Base-by-base conservation (phyloP, 1,140 invertebrate genomes). In the Drepana arcuata region DNA sequence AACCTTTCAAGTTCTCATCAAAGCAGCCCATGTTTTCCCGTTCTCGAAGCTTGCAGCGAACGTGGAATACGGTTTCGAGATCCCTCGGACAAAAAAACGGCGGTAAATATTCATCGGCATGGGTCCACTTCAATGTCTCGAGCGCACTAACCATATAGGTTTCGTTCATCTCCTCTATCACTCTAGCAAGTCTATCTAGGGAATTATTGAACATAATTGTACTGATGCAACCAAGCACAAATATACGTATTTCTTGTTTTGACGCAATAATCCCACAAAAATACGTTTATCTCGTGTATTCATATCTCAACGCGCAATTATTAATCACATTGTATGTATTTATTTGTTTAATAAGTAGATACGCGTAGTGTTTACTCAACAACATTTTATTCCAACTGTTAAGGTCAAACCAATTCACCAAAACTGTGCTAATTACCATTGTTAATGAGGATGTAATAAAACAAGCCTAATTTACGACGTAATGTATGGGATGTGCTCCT, bases 1-100 rank as follows among this genome's bases (percentile, higher is more conserved):
- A 78, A 81, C 77, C 73, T 81, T 70, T 66, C 44, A 78, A 77
- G 53, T 78, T 78, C 64, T 78, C 73, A 77, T 81, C 64, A 72
- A 74, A 81, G 57, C 41, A 55, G 35, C 59, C 43, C 37, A 40
- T 61, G 41, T 68, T 69, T 21, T 46, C 38, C 14, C 16, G 35
- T 18, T 53, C 45, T 16, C 37, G 45, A 14, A 48, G 29, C 41
- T 56, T 69, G 61, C 68, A 71, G 35, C 35, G 41, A 12, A 64
- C 43, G 41, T 50, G 33, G 23, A 48, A 72, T n/a, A 44, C 33
- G 24, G 23, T 41, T 30, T 74, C 73, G 24, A 68, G 41, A 56
- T 68, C 60, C 42, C 36, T 59, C 29, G 62, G 66, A 24, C 21
- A 50, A 30, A 62, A 69, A 43, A 53, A 63, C 2, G 72, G 68